phyloP scores from a whole-genome alignment of 2,888 invertebrate genomes.

The Eueremaeus valkanovi region DNA sequence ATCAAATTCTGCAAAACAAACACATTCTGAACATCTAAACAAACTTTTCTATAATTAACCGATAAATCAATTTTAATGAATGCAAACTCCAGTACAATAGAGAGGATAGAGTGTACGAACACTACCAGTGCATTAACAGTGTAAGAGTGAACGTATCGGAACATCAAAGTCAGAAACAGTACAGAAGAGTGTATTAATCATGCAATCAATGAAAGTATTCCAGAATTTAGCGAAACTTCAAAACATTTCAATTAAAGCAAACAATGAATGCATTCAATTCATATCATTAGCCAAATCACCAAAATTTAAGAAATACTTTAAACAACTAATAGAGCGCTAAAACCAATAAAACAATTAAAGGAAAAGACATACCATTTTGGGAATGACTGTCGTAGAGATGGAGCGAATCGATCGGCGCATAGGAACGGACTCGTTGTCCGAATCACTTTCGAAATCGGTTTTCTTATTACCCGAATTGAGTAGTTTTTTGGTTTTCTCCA shows the following conservation, averaged over 20 bases:
- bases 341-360: not conserved
- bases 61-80: not conserved
- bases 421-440: slow-evolving; percentile 5
- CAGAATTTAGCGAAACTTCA: too few species aligned
- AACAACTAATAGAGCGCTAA: not conserved
- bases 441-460: not conserved
- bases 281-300: not conserved
- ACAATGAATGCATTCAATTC: not conserved
- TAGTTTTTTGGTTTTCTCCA: slow-evolving; percentile 58
- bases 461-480: slow-evolving; percentile 26
- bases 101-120: too few species aligned
- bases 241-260: too few species aligned
- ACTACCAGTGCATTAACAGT: too few species aligned
- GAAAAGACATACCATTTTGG: slow-evolving; percentile 32
- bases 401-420: slow-evolving; percentile 20
- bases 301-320: not conserved
- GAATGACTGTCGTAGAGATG: slow-evolving; percentile 12
- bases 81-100: not conserved
- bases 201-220: too few species aligned
- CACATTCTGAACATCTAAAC: not conserved
- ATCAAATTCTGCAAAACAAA: slow-evolving; percentile 34
- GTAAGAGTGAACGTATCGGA: too few species aligned
- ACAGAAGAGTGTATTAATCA: too few species aligned
- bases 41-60: slow-evolving; percentile 3
- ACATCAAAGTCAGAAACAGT: not conserved